Base-by-base conservation (phyloP, 2,113 vertebrate genomes). In the Ondatra zibethicus region DNA sequence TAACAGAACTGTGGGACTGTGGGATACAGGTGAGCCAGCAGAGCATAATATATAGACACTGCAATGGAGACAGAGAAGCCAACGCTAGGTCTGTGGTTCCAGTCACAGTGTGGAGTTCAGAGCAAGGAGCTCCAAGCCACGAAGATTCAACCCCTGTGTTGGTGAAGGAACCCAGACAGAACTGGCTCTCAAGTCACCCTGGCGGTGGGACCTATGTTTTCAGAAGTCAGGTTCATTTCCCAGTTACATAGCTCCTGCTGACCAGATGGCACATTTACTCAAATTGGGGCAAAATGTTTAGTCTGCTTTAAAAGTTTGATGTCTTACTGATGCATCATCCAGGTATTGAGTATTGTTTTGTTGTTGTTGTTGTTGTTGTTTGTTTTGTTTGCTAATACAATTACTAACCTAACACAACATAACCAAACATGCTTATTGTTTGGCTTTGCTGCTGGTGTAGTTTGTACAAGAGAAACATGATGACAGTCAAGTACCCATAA, bases 401-500 rank as follows among this genome's bases (percentile, higher is more conserved):
- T 94, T 70, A 55, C 88, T 61, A 65, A 27, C 78, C 50, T 72
- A 47, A 84, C 36, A 27, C n/a, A 61, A 21, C 36, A 27, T 58
- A 61, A 25, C 85, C 52, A 52, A 9, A 45, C 27, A 12, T 39
- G 50, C 68, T 52, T 76, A 89, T 58, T 2, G 0, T 4, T 25
- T 0, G n/a, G 45, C 88, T 87, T 95, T 45, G 10, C 31, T 27
- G 17, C 80, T 55, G 31, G 12, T 84, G 5, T 21, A 75, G 7
- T 45, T 90, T 90, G 61, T 93, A 82, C 63, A 55, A 10, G 63
- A 55, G 63, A 73, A 0, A 0, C n/a, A 21, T 50, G 31, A 55
- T 3, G 50, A 47, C 87, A 92, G 12, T 45, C 78, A 93, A 47
- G 72, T 31, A 92, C 61, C 70, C 58, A 0, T 82, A 86, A 96